A percentile compares a stretch with the other conserved stretches of the same genome.
phyloP scores from a whole-genome alignment of 2,797 vertebrate species.

The Choloepus didactylus region DNA sequence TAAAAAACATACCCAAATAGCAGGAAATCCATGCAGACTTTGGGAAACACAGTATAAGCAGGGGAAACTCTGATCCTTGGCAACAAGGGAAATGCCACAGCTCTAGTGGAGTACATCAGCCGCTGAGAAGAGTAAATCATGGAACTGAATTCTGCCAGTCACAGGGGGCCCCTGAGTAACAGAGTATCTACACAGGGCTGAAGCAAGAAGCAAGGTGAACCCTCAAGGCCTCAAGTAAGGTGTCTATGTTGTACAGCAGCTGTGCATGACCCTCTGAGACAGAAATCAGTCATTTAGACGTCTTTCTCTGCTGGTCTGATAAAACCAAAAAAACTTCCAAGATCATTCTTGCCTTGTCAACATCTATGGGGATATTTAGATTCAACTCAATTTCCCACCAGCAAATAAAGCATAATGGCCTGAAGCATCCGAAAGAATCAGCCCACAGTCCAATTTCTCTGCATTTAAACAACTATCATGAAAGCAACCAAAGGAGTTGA shows the following conservation, averaged over 20 bases:
- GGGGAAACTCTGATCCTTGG: slow-evolving; percentile 33
- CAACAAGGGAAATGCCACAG: not conserved
- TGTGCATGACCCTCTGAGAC: not conserved
- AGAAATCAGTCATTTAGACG: not conserved
- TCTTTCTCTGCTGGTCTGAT: not conserved
- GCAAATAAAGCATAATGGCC: not conserved
- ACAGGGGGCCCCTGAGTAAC: not conserved
- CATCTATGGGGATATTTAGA: not conserved
- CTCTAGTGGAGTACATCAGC: not conserved
- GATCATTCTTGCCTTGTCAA: slow-evolving; percentile 15
- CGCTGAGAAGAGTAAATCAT: not conserved
- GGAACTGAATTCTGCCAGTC: not conserved
- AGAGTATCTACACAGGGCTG: not conserved
- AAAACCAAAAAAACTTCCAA: slow-evolving; percentile 31
- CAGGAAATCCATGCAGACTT: slow-evolving; percentile 48
- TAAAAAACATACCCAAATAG: slow-evolving; percentile 48
- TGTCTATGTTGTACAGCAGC: not conserved
- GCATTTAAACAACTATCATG: slow-evolving; percentile 16
- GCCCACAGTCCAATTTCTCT: not conserved
- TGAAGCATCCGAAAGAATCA: not conserved
- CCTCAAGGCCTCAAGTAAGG: not conserved
- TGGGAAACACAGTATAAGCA: slow-evolving; percentile 20
- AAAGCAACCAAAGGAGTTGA: not conserved
- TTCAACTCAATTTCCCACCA: not conserved
- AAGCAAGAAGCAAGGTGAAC: not conserved